Evolutionary conservation across 2,888 invertebrate species (phyloP).

Genomic region (Brachyptera risi): DNA sequence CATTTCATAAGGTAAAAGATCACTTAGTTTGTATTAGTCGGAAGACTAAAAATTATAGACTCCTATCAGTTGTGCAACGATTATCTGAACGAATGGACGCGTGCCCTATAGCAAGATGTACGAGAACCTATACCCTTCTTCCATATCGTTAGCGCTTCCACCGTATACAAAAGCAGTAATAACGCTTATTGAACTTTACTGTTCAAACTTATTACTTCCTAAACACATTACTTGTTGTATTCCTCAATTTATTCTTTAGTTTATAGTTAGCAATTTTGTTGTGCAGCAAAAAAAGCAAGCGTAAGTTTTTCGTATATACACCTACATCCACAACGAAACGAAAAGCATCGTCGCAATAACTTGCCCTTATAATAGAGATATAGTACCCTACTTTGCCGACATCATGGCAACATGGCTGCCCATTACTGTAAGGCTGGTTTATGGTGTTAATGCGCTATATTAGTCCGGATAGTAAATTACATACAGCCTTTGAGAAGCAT

Average conservation of each 20-base stretch:
- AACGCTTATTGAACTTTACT: slow-evolving; percentile 21
- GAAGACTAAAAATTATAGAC: no score
- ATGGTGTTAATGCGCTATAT: slow-evolving; percentile 49
- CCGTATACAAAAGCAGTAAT: slow-evolving; percentile 13
- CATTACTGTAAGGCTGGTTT: slow-evolving; percentile 49
- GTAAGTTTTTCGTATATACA: no score
- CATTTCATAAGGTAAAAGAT: no score
- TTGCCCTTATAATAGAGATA: slow-evolving; percentile 45
- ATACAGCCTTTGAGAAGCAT: slow-evolving; percentile 36
- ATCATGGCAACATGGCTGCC: slow-evolving; percentile 39
- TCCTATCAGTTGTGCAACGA: no score
- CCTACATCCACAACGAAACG: not conserved
- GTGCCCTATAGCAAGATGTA: no score
- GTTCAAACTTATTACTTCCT: slow-evolving; percentile 8
- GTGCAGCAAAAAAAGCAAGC: slow-evolving; percentile 12
- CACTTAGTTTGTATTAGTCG: no score
- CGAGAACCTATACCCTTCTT: not conserved
- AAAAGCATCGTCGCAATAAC: slow-evolving; percentile 23
- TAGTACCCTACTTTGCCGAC: slow-evolving; percentile 46
- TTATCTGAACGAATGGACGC: no score
- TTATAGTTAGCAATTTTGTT: slow-evolving; percentile 19
- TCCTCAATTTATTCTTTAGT: slow-evolving; percentile 20
- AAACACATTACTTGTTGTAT: slow-evolving; percentile 16
- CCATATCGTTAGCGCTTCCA: not conserved
- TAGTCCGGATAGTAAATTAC: slow-evolving; percentile 44